Evolutionary conservation across 2,888 invertebrate genomes (phyloP).

Genomic region (Adineta ricciae): DNA sequence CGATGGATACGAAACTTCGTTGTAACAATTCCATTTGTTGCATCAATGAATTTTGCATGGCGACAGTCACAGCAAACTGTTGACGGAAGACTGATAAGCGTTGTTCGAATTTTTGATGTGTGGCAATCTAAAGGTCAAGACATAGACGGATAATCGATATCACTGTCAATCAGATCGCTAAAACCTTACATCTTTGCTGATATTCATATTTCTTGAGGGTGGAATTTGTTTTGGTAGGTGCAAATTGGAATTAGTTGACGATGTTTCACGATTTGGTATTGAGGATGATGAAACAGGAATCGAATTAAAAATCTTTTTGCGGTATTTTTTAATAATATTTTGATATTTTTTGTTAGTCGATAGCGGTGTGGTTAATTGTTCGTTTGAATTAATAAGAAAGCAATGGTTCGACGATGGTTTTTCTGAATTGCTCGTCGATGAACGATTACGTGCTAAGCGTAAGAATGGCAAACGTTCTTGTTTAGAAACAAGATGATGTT

Average conservation of each 20-base stretch:
- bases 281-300: background rate
- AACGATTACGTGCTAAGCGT: background rate
- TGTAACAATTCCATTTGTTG: conserved; percentile 22
- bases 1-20: conserved; percentile 14
- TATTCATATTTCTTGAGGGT: background rate
- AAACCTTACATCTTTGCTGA: background rate
- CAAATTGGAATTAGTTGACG: background rate
- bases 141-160: background rate
- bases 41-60: conserved; percentile 1
- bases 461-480: conserved; percentile 18
- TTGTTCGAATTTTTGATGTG: conserved; percentile 18
- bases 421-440: background rate
- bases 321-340: conserved; percentile 14
- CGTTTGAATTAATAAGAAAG: background rate
- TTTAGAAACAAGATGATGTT: conserved; percentile 7
- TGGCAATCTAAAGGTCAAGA: background rate
- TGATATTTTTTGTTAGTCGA: background rate
- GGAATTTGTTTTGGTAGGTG: background rate
- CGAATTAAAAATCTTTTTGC: background rate
- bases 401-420: background rate
- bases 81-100: conserved; percentile 6
- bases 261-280: background rate
- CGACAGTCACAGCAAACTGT: background rate
- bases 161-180: background rate
- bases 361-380: background rate